Percentiles rank a stretch among this genome's conserved stretches.
These are phyloP conservation scores for Gasterosteus nipponicus DNA, from an alignment of 2,113 vertebrate genomes.

Conservation along the genomic window DNA sequence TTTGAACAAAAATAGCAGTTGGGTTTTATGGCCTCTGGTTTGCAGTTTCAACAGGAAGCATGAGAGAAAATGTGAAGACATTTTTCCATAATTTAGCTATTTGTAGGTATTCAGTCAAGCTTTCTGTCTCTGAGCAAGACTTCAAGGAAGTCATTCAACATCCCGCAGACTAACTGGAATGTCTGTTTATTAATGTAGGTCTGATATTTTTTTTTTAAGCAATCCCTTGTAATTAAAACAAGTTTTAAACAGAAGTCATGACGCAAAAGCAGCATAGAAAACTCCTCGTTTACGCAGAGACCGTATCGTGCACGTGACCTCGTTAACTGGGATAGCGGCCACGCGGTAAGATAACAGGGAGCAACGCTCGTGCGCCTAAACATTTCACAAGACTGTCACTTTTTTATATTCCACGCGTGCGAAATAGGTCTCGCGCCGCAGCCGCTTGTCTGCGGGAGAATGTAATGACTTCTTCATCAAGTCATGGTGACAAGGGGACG, in stretches of 20 bases:
- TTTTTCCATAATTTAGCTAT: not conserved
- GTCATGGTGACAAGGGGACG: conserved; percentile 82
- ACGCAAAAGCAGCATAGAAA: not conserved
- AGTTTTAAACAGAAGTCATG: not conserved
- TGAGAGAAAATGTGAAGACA: not conserved
- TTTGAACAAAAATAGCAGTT: not conserved
- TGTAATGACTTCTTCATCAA: conserved; percentile 81
- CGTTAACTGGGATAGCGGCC: not conserved
- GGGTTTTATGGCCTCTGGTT: not conserved
- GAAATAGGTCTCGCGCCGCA: conserved; percentile 14
- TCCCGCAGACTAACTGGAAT: not conserved
- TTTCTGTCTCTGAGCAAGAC: conserved; percentile 2
- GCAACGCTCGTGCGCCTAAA: not conserved
- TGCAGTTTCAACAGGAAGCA: not conserved
- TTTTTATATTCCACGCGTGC: not conserved
- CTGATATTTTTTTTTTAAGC: not conserved
- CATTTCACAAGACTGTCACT: conserved; percentile 1
- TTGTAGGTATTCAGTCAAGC: not conserved
- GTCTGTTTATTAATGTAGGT: not conserved
- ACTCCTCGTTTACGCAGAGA: not conserved
- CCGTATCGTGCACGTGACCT: not conserved
- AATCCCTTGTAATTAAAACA: not conserved
- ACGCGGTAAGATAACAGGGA: not conserved
- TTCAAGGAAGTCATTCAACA: not conserved
- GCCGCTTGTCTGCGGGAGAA: conserved; percentile 56